Evolutionary conservation across 2,888 invertebrate genomes (phyloP), one percentile per base, ranked within the genome.

Genomic region (Sarcophaga caerulescens): DNA sequence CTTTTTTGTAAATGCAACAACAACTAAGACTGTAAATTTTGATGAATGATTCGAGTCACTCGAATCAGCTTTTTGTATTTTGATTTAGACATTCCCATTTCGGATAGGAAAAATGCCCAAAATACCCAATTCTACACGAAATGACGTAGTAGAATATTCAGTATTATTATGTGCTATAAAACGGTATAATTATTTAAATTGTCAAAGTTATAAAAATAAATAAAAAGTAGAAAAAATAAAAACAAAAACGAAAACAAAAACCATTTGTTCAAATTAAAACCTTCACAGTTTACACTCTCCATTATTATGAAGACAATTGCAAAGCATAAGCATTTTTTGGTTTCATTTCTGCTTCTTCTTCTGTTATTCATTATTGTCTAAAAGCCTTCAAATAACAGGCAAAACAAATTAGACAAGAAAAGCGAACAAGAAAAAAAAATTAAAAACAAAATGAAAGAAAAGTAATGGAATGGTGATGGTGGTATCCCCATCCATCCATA

Each of bases 321-420:
- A 66, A 66, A 66, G 35, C 3, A 35, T 10, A 35, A 35, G 35
- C 35, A 35, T 35, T 35, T 8, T 35, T 35, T 35, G 35, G 35
- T 35, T 35, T 35, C 35, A 66, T 44, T 69, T 60, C 59, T 25
- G n/a, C 11, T 8, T 21, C 4, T 68, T 17, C 60, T 60, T 19
- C 45, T 60, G 65, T 12, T 10, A 52, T 52, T 52, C 52, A 17
- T 52, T 52, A 52, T 52, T 52, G 52, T 17, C 17, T 4, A 52
- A 70, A 70, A 45, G 2, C 45, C 65, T 62, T 82, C 65, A 60
- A 77, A 77, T 25, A 45, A 25, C 70, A 71, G 76, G 65, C 82
- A 71, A 59, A 76, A 82, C 76, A 71, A 82, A 71, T 82, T 71
- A 71, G 1, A 60, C 1, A 60, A 60, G 14, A n/a, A 19, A 21